Conservation (phyloP, 2,797 vertebrate genomes). For the Ceryle rudis region DNA sequence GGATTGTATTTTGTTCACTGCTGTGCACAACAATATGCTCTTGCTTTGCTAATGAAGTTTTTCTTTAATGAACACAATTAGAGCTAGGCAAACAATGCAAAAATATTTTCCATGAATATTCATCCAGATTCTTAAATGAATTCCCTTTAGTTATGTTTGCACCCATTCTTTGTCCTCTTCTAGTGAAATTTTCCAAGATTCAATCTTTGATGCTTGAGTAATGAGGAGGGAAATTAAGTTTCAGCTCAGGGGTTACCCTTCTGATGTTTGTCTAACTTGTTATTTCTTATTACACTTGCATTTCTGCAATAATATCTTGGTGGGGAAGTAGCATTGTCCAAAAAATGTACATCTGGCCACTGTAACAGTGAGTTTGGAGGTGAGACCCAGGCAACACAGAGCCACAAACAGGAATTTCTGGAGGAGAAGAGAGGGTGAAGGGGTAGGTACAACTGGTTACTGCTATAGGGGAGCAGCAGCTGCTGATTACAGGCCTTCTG, state of each 20-base stretch:
- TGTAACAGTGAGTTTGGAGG: not conserved
- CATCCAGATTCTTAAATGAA: slow-evolving; percentile 9
- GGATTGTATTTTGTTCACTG: slow-evolving; percentile 26
- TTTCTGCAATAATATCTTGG: not conserved
- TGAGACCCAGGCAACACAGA: not conserved
- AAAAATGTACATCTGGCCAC: not conserved
- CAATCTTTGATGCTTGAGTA: slow-evolving; percentile 24
- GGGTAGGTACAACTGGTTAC: not conserved
- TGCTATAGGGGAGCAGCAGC: fast-evolving
- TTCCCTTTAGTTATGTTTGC: not conserved
- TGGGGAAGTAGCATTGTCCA: not conserved
- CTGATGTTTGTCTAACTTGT: not conserved
- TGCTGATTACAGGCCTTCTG: not conserved
- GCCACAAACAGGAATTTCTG: not conserved
- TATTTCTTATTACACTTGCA: not conserved
- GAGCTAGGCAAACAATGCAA: slow-evolving; percentile 48
- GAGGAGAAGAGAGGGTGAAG: not conserved
- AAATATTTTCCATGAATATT: slow-evolving; percentile 61
- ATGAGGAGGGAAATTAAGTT: slow-evolving; percentile 34
- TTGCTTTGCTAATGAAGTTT: slow-evolving; percentile 43
- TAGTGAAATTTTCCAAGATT: not conserved
- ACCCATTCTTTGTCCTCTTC: not conserved
- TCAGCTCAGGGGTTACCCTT: not conserved
- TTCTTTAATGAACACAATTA: slow-evolving; percentile 67
- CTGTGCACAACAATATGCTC: slow-evolving; percentile 49